A percentile compares a stretch with the other conserved stretches of the same genome.
phyloP scores from a whole-genome alignment of 2,113 vertebrate genomes.

The Malurus alboscapulatus region DNA sequence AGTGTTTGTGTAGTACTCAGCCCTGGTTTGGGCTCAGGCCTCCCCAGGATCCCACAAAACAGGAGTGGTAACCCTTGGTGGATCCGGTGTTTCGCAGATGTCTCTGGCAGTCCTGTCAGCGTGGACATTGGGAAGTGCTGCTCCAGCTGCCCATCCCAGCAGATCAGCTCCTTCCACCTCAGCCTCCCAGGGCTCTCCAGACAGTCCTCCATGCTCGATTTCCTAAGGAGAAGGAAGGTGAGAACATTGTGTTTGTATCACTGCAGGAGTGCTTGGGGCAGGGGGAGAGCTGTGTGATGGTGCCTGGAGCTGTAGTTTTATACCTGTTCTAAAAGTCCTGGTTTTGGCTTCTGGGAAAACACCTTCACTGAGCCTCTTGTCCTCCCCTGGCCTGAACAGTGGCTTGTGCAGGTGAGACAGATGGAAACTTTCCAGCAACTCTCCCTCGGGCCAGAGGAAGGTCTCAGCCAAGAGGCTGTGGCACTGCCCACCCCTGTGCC shows the following conservation, averaged over 20 bases:
- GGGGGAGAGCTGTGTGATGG: too few species aligned
- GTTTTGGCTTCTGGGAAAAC: not conserved
- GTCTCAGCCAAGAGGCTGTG: not conserved
- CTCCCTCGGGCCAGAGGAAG: not conserved
- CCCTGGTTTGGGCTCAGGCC: not conserved
- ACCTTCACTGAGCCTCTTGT: accelerated
- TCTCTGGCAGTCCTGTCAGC: constrained; percentile 75
- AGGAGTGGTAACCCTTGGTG: not conserved
- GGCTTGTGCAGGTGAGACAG: not conserved
- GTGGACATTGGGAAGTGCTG: constrained; percentile 74
- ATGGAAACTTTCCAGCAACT: not conserved
- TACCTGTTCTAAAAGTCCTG: not conserved
- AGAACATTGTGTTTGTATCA: not conserved
- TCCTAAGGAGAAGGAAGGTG: constrained; percentile 79
- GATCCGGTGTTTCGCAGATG: constrained; percentile 25
- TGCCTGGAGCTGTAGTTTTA: not conserved
- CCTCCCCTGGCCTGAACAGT: not conserved
- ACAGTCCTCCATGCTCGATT: constrained; percentile 74
- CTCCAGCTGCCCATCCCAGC: constrained; percentile 65
- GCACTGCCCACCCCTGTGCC: not conserved
- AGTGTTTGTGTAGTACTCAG: not conserved
- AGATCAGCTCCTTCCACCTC: not conserved
- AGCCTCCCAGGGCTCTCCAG: constrained; percentile 65
- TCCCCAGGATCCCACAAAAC: not conserved
- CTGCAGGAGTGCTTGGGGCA: not conserved